A percentile compares a stretch with the other conserved stretches of the same genome.
Evolutionary conservation across 2,797 vertebrate species (phyloP).

Genomic region (Syngnathus acus): DNA sequence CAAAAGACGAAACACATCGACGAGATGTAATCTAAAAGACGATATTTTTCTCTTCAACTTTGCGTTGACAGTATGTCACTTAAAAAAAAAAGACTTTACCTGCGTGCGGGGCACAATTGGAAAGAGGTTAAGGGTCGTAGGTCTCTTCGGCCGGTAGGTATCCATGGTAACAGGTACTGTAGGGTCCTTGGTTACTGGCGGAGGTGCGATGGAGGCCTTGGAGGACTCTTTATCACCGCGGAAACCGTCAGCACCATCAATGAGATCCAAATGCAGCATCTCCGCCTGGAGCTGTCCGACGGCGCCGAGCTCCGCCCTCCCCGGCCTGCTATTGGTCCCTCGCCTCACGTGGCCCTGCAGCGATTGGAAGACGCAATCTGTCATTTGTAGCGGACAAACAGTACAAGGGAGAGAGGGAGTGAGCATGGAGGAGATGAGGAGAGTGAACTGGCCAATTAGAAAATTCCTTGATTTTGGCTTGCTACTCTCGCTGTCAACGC

Average conservation of each 20-base stretch:
- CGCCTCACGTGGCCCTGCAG: constrained; percentile 78
- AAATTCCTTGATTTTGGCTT: constrained; percentile 36
- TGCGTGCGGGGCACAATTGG: constrained; percentile 90
- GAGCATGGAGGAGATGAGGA: constrained; percentile 40
- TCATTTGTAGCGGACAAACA: constrained; percentile 39
- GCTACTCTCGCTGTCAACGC: constrained; percentile 37
- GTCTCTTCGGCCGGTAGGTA: constrained; percentile 87
- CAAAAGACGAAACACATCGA: constrained; percentile 2
- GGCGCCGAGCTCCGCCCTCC: constrained; percentile 74
- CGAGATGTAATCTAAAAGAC: constrained; percentile 5
- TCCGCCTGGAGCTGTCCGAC: constrained; percentile 84
- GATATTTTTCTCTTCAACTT: not conserved
- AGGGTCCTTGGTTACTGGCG: constrained; percentile 50
- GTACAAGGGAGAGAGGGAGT: not conserved
- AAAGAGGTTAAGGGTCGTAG: constrained; percentile 94
- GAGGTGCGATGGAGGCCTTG: constrained; percentile 57
- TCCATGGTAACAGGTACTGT: constrained; percentile 74
- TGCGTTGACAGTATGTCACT: constrained; percentile 10
- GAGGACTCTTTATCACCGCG: constrained; percentile 61
- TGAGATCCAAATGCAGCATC: constrained; percentile 92
- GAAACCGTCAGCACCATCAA: constrained; percentile 80
- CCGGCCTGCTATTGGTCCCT: constrained; percentile 69
- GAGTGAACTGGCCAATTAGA: constrained; percentile 57
- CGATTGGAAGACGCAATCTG: constrained; percentile 45
- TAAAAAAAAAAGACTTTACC: constrained; percentile 57